Conservation (phyloP, 2,797 vertebrate species). For the Coregonus ussuriensis region DNA sequence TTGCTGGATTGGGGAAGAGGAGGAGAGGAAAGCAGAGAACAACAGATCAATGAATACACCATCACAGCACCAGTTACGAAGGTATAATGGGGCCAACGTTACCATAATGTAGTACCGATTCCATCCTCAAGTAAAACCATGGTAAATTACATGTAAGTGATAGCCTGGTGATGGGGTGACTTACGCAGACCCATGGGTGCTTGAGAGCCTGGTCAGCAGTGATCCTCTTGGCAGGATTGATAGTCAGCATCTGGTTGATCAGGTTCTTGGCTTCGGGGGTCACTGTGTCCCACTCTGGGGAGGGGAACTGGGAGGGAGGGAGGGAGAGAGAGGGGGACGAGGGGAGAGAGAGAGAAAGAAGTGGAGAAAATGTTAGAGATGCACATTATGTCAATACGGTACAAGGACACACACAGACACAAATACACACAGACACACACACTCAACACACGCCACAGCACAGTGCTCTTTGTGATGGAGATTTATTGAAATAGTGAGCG, state of each 20-base stretch:
- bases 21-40: not conserved
- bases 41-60: not conserved
- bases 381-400: not conserved
- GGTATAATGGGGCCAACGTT: not conserved
- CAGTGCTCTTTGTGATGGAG: not conserved
- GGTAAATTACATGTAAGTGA: not conserved
- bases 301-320: slow-evolving; percentile 88
- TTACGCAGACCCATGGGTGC: slow-evolving; percentile 99
- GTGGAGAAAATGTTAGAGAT: no score
- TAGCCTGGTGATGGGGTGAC: slow-evolving; percentile 55
- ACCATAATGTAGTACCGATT: not conserved
- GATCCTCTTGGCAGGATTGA: slow-evolving; percentile 98
- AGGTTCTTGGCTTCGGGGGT: slow-evolving; percentile 98
- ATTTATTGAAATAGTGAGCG: not conserved
- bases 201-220: slow-evolving; percentile 97
- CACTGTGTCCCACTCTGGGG: slow-evolving; percentile 99
- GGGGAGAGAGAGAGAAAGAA: not conserved
- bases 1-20: slow-evolving; percentile 81
- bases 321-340: slow-evolving; percentile 14
- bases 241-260: slow-evolving; percentile 99
- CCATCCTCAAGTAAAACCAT: not conserved
- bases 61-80: not conserved
- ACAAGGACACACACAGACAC: not conserved
- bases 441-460: no score
- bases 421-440: not conserved